Conservation (phyloP, 2,888 invertebrate species). For the Pediacus dermestoides region DNA sequence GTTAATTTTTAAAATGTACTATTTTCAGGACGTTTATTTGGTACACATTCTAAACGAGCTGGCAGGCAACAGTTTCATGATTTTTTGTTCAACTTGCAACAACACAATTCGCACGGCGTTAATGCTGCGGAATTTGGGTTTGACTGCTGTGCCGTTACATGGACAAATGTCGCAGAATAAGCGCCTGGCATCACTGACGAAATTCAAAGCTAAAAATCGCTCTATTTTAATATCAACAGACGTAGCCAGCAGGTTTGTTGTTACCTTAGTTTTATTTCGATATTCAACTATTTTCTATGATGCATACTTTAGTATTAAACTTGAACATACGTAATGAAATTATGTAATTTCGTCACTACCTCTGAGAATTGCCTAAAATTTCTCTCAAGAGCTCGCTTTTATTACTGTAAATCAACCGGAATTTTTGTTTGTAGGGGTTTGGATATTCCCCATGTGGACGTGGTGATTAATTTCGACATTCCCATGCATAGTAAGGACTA, state of each 20-base stretch:
- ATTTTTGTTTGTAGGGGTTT: conserved; percentile 70
- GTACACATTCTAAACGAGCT: conserved; percentile 93
- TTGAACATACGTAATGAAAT: conserved; percentile 14
- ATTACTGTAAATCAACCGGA: too few species aligned
- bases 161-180: conserved; percentile 99
- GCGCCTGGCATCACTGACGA: conserved; percentile 88
- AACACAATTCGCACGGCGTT: conserved; percentile 86
- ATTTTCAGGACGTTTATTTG: conserved; percentile 82
- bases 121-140: conserved; percentile 83
- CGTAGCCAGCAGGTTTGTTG: conserved; percentile 84
- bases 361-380: conserved; percentile 33
- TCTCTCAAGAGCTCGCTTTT: conserved; percentile 3
- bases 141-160: conserved; percentile 94
- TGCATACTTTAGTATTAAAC: conserved; percentile 24
- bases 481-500: conserved; percentile 99
- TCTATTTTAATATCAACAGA: conserved; percentile 97
- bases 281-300: conserved; percentile 20
- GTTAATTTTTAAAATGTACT: conserved; percentile 8
- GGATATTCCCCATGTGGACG: conserved; percentile 98
- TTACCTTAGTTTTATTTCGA: background rate
- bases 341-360: conserved; percentile 41
- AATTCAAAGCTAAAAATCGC: conserved; percentile 92
- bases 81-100: conserved; percentile 94
- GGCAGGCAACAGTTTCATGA: conserved; percentile 93
- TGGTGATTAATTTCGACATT: conserved; percentile 96